These are phyloP conservation scores for Corythornis vintsioides DNA, from an alignment of 2,113 vertebrate species.

Conservation along the genomic window DNA sequence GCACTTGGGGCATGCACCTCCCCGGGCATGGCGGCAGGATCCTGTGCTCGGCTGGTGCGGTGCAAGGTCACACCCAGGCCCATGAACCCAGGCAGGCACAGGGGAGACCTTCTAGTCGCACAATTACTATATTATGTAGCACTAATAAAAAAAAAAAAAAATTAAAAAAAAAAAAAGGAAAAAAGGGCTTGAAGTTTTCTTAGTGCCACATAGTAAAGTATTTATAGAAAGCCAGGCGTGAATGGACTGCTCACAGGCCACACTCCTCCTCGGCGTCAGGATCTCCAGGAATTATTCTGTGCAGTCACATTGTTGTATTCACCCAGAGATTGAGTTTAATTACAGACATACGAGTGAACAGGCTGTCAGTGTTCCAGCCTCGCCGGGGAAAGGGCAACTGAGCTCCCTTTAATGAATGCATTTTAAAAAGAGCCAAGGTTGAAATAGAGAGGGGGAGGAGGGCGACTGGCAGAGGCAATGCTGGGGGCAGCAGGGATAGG, in stretches of 20 bases:
- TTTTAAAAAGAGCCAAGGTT: slow-evolving; percentile 42
- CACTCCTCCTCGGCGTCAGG: slow-evolving; percentile 73
- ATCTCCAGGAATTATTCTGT: slow-evolving; percentile 75
- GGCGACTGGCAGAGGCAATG: not conserved
- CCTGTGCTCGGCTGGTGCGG: not conserved
- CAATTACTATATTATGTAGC: slow-evolving; percentile 82
- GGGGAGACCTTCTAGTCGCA: slow-evolving; percentile 73
- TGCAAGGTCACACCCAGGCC: slow-evolving; percentile 74
- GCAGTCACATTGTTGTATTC: slow-evolving; percentile 75
- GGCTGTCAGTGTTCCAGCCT: slow-evolving; percentile 71
- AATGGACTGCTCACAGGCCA: slow-evolving; percentile 67
- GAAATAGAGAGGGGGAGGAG: not conserved
- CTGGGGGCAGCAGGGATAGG: not conserved
- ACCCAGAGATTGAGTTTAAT: slow-evolving; percentile 67
- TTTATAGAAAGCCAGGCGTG: slow-evolving; percentile 80
- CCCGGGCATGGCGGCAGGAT: not conserved
- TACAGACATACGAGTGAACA: slow-evolving; percentile 61
- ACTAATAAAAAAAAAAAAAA: slow-evolving; percentile 77
- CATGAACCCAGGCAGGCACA: slow-evolving; percentile 54
- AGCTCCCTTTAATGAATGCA: slow-evolving; percentile 52
- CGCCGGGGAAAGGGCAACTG: slow-evolving; percentile 50
- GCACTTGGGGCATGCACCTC: not conserved
- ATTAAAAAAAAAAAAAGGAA: not conserved
- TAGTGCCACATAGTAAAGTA: slow-evolving; percentile 84
- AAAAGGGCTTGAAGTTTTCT: slow-evolving; percentile 78